Base-by-base conservation (phyloP, 2,888 invertebrate genomes). In the Luperina testacea region DNA sequence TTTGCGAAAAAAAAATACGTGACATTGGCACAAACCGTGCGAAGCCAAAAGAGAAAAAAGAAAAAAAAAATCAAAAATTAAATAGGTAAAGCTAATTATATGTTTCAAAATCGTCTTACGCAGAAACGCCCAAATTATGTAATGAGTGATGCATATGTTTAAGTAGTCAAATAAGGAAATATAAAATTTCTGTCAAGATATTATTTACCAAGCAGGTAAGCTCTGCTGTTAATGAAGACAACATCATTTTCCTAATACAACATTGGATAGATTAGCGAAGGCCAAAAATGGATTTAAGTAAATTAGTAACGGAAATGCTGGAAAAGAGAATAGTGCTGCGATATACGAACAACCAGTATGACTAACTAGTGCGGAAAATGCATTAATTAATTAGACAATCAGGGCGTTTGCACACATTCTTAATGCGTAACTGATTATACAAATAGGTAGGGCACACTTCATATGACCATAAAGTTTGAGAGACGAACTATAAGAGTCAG, bases 401-500 rank as follows among this genome's bases (percentile, higher is more conserved):
- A 75, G 81, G 71, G 45, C 72, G 24, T 75, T 68, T 45, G 15
- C 20, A 38, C n/a, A 80, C 42, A 32, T 53, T 32, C 17, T 15
- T 48, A 57, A 17, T 71, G 20, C 20, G 24, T 67, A 65, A 75
- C 74, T 76, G 68, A 80, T 76, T 64, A 45, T 67, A 71, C 68
- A 63, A 78, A 82, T 80, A 83, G 75, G 64, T 72, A 76, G 79
- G 75, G 81, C 83, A 82, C 80, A 81, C 77, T 83, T 87, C 79
- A 84, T 80, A 68, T 84, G 83, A 15, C 81, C 61, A 84, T 82
- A 85, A 88, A 81, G 82, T 78, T 83, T 77, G 80, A 82, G 78
- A 83, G 76, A 78, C 84, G 75, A 89, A 85, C 84, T 72, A n/a
- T n/a, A n/a, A 83, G 80, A 87, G 88, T 88, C 87, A 87, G 78